phyloP scores from a whole-genome alignment of 2,113 vertebrate species.

The Tichodroma muraria region DNA sequence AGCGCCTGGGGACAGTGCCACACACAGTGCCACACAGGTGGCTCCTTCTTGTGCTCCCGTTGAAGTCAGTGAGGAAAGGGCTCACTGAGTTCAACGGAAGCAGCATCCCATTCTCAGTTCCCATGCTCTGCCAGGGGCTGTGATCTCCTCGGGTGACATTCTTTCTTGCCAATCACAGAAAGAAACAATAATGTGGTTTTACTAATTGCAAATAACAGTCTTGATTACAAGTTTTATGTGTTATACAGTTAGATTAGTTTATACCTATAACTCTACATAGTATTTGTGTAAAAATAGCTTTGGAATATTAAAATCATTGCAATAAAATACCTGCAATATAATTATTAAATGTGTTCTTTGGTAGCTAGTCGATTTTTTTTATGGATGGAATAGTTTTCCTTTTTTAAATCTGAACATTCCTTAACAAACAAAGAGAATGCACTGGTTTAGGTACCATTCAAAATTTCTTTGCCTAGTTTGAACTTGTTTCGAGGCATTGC shows the following conservation, averaged over 20 bases:
- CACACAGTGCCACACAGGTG: rapidly evolving
- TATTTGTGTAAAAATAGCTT: conserved; percentile 83
- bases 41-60: background rate
- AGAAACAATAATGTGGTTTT: conserved; percentile 57
- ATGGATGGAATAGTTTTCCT: conserved; percentile 73
- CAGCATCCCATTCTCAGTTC: background rate
- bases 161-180: conserved; percentile 67
- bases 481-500: conserved; percentile 60
- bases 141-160: conserved; percentile 50
- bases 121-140: background rate
- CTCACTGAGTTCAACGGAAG: background rate
- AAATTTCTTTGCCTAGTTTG: conserved; percentile 72
- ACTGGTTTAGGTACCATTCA: conserved; percentile 81
- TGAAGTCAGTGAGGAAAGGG: background rate
- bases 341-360: conserved; percentile 80
- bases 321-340: conserved; percentile 81
- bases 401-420: conserved; percentile 74
- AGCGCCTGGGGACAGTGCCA: background rate
- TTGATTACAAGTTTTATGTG: conserved; percentile 66
- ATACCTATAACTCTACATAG: conserved; percentile 78
- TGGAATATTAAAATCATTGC: conserved; percentile 81
- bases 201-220: conserved; percentile 71
- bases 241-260: conserved; percentile 73
- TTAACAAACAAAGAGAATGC: conserved; percentile 96
- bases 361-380: conserved; percentile 73